Conservation (phyloP, 2,113 vertebrate genomes). For the Chunga burmeisteri region DNA sequence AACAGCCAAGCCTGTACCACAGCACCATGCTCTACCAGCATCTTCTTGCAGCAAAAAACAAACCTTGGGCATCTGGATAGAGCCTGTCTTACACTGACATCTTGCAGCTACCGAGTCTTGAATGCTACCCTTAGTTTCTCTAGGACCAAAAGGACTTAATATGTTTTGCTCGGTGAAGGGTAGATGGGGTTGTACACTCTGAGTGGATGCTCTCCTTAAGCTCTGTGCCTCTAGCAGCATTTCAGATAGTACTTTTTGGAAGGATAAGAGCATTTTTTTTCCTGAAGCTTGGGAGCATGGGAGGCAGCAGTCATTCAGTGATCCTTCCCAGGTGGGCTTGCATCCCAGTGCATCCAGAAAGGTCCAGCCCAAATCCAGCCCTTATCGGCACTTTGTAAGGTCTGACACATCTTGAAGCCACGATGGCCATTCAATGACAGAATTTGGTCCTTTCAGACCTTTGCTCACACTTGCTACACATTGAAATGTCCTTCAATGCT, state of each 20-base stretch:
- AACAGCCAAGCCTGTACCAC: not conserved
- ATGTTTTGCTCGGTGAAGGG: not conserved
- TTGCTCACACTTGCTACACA: not conserved
- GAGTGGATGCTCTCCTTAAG: not conserved
- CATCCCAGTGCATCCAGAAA: not conserved
- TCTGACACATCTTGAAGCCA: not conserved
- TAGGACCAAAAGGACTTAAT: not conserved
- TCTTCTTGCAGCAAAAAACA: not conserved
- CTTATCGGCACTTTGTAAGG: not conserved
- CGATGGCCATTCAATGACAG: fast-evolving
- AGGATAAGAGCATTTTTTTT: not conserved
- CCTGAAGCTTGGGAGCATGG: not conserved
- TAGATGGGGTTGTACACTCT: not conserved
- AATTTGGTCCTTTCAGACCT: not conserved
- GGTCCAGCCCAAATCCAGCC: not conserved
- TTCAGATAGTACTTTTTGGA: not conserved
- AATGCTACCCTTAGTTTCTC: not conserved
- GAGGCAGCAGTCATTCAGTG: not conserved
- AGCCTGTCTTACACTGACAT: not conserved
- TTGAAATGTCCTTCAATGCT: not conserved
- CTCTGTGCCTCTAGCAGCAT: not conserved
- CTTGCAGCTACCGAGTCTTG: not conserved
- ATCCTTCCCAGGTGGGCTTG: not conserved
- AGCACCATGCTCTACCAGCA: not conserved
- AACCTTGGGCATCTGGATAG: not conserved